Base-by-base conservation (phyloP, 1,140 invertebrate genomes). In the Palaemon carinicauda region DNA sequence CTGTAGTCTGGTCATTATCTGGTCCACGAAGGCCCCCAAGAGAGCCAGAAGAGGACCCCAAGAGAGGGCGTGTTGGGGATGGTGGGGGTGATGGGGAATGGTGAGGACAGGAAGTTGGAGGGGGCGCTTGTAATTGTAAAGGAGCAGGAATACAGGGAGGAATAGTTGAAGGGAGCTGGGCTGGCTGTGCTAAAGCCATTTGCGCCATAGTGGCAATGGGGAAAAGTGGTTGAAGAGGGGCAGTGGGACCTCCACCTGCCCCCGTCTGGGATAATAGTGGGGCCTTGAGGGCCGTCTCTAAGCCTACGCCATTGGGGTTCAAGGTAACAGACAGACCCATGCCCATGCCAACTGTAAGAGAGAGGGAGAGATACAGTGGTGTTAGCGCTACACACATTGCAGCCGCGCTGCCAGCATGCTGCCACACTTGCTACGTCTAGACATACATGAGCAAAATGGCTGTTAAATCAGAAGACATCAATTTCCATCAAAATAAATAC, bases 291-390 rank as follows among this genome's bases (percentile, higher is more conserved):
- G 88, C 88, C 19, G 88, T 89, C 71, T 89, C 86, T 82, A 89
- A 83, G 82, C 88, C 88, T 81, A 89, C 88, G 84, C 88, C 88
- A 89, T 89, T 89, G 80, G 88, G 88, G 75, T 89, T 89, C 86
- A 89, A 88, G 82, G 88, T 85, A 71, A 89, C 88, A 86, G 88
- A 89, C 54, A 89, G 82, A 80, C 88, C 88, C 88, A 89, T 89
- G 85, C 88, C 88, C 81, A 89, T 89, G 85, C 88, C 88, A 56
- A 89, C 88, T 89, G 87, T 80, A 89, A 87, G 84, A 87, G 73
- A 89, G 87, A 89, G 85, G 79, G 69, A 87, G 85, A 87, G 85
- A 87, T 41, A 87, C 69, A 82, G 21, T 60, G 80, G 56, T 81
- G 85, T 87, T 87, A 87, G 85, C 79, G 52, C 85, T 81, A 87